Percentiles rank a stretch among this genome's conserved stretches.
Evolutionary conservation across 2,113 vertebrate species (phyloP).

Genomic region (Arothron firmamentum): DNA sequence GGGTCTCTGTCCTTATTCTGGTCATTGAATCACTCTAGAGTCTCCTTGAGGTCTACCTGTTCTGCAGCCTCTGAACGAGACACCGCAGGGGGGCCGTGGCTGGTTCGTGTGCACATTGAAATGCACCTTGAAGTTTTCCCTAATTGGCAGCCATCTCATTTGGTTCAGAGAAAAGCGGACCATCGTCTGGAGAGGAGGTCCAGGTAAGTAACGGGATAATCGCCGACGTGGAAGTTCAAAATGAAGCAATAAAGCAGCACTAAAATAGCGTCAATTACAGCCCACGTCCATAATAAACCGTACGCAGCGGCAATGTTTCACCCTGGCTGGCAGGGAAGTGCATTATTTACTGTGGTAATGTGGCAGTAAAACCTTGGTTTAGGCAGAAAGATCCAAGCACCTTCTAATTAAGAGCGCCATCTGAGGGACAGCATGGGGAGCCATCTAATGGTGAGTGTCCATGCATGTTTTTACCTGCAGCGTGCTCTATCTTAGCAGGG

Average conservation of each 20-base stretch:
- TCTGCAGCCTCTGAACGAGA: slow-evolving; percentile 54
- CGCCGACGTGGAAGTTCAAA: slow-evolving; percentile 58
- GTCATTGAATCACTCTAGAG: slow-evolving; percentile 52
- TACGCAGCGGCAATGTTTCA: slow-evolving; percentile 34
- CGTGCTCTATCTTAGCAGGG: slow-evolving; percentile 50
- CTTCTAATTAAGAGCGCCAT: slow-evolving; percentile 67
- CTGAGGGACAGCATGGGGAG: slow-evolving; percentile 50
- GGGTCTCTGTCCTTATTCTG: slow-evolving; percentile 31
- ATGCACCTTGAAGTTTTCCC: slow-evolving; percentile 59
- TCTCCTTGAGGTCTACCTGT: slow-evolving; percentile 44
- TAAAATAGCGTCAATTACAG: slow-evolving; percentile 65
- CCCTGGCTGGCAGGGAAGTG: slow-evolving; percentile 13
- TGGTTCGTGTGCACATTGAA: slow-evolving; percentile 58
- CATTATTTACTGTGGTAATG: slow-evolving; percentile 42
- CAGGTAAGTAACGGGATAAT: slow-evolving; percentile 67
- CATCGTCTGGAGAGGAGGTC: slow-evolving; percentile 60
- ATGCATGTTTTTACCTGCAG: slow-evolving; percentile 57
- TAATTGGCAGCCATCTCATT: slow-evolving; percentile 73
- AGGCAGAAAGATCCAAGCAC: slow-evolving; percentile 53
- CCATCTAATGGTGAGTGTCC: slow-evolving; percentile 59
- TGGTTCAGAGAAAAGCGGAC: slow-evolving; percentile 60
- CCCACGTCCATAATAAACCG: slow-evolving; percentile 52
- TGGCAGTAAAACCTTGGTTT: slow-evolving; percentile 55
- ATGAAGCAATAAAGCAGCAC: slow-evolving; percentile 48
- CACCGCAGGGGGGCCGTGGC: slow-evolving; percentile 57